These are phyloP conservation scores for Drosophila neotestacea DNA, from an alignment of 2,888 invertebrate species.

Conservation along the genomic window DNA sequence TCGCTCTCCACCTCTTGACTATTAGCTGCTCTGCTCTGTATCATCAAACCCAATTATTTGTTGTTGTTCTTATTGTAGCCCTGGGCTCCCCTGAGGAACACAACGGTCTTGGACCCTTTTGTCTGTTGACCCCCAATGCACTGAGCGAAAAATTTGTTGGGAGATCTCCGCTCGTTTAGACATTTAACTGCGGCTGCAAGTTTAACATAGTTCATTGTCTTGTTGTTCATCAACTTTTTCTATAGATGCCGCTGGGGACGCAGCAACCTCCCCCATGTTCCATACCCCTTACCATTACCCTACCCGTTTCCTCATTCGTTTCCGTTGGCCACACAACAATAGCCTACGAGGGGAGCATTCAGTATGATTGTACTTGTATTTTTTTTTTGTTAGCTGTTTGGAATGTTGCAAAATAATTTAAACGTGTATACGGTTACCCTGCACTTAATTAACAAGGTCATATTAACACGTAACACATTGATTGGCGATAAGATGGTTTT, in stretches of 20 bases:
- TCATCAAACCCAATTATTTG: conserved; percentile 51
- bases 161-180: conserved; percentile 39
- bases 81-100: conserved; percentile 56
- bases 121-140: conserved; percentile 37
- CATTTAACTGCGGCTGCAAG: conserved; percentile 60
- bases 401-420: conserved; percentile 59
- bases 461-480: not conserved
- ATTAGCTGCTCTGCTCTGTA: conserved; percentile 60
- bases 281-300: not conserved
- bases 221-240: conserved; percentile 72
- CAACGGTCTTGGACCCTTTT: conserved; percentile 50
- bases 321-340: conserved; percentile 37
- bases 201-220: conserved; percentile 77
- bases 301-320: not conserved
- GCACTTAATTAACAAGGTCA: not conserved
- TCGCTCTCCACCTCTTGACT: conserved; percentile 32
- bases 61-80: conserved; percentile 14
- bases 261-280: conserved; percentile 1
- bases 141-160: conserved; percentile 56
- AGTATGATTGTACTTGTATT: conserved; percentile 8
- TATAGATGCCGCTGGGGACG: conserved; percentile 52
- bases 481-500: not conserved
- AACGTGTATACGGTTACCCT: conserved; percentile 49
- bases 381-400: conserved; percentile 2
- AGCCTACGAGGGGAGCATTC: conserved; percentile 38